Evolutionary conservation across 1,140 invertebrate genomes (phyloP).

Genomic region (Trachelipus rathkii): DNA sequence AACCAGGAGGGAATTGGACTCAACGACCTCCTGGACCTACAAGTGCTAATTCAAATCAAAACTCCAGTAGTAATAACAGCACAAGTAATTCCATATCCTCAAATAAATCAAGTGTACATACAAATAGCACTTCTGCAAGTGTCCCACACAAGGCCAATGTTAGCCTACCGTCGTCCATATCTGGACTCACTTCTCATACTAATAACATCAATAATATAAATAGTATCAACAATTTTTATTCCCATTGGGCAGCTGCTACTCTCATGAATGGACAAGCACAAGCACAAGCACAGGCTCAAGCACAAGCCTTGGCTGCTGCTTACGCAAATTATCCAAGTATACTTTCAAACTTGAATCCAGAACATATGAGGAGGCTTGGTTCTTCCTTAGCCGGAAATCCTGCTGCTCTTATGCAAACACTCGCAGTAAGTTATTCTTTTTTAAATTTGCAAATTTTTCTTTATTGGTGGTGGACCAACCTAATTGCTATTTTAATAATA

Average conservation of each 20-base stretch:
- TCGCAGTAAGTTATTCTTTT: not conserved
- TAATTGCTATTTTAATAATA: conserved; percentile 28
- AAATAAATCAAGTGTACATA: not conserved
- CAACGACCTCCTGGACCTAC: conserved; percentile 41
- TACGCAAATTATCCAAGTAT: conserved; percentile 33
- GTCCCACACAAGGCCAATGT: not conserved
- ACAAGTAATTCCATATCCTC: not conserved
- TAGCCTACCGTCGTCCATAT: conserved; percentile 17
- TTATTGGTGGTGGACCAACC: conserved; percentile 37
- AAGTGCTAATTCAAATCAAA: conserved; percentile 22
- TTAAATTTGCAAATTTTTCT: not conserved
- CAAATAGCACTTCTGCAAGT: conserved; percentile 1
- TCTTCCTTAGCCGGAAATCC: conserved; percentile 11
- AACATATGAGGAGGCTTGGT: conserved; percentile 39
- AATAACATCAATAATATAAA: conserved; percentile 36
- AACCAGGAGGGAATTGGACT: conserved; percentile 46
- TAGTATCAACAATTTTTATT: conserved; percentile 34
- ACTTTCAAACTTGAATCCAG: conserved; percentile 35
- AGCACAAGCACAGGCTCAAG: not conserved
- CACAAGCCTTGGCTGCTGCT: conserved; percentile 21
- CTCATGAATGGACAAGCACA: conserved; percentile 37
- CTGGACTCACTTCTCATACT: conserved; percentile 30
- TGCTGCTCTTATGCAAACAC: not conserved
- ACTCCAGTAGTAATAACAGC: not conserved
- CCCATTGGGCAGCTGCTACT: conserved; percentile 38